A percentile compares a stretch with the other conserved stretches of the same genome.
phyloP scores from a whole-genome alignment of 1,140 invertebrate genomes.

The Drosophila ficusphila region DNA sequence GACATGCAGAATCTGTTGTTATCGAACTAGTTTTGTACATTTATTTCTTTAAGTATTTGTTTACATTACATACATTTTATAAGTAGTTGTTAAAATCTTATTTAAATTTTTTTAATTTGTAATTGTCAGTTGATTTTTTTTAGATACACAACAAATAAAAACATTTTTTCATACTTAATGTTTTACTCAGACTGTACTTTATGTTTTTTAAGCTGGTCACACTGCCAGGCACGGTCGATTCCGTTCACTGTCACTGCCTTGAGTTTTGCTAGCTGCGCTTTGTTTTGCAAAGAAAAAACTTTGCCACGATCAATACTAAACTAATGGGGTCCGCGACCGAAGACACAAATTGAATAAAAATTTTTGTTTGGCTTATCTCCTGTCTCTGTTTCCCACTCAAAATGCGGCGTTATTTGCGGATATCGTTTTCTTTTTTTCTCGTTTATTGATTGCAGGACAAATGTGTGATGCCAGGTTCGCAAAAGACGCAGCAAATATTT shows the following conservation, averaged over 20 bases:
- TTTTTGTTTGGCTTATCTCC: slow-evolving; percentile 26
- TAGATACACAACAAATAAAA: background rate
- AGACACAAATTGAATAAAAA: slow-evolving; percentile 23
- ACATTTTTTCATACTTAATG: background rate
- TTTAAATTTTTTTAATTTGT: too few relatives aligned
- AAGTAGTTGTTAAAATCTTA: too few relatives aligned
- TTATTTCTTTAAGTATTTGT: too few relatives aligned
- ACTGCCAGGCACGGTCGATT: slow-evolving; percentile 31
- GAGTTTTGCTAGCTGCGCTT: slow-evolving; percentile 50
- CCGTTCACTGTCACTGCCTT: slow-evolving; percentile 47
- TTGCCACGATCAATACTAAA: slow-evolving; percentile 50
- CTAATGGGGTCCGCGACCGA: slow-evolving; percentile 18
- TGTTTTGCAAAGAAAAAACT: slow-evolving; percentile 62
- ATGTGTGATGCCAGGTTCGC: slow-evolving; percentile 80
- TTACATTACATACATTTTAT: too few relatives aligned
- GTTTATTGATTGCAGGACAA: slow-evolving; percentile 75
- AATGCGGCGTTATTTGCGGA: slow-evolving; percentile 18
- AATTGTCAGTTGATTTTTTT: too few relatives aligned
- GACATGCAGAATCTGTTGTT: too few relatives aligned
- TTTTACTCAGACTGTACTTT: background rate
- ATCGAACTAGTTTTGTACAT: too few relatives aligned
- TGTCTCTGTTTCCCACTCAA: slow-evolving; percentile 3
- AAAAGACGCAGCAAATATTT: slow-evolving; percentile 76
- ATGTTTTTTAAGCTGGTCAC: slow-evolving; percentile 11
- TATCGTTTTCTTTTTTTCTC: slow-evolving; percentile 1